Percentiles rank a stretch among this genome's conserved stretches.
Conservation (phyloP, 2,113 vertebrate species). For the Nycticebus coucang region DNA sequence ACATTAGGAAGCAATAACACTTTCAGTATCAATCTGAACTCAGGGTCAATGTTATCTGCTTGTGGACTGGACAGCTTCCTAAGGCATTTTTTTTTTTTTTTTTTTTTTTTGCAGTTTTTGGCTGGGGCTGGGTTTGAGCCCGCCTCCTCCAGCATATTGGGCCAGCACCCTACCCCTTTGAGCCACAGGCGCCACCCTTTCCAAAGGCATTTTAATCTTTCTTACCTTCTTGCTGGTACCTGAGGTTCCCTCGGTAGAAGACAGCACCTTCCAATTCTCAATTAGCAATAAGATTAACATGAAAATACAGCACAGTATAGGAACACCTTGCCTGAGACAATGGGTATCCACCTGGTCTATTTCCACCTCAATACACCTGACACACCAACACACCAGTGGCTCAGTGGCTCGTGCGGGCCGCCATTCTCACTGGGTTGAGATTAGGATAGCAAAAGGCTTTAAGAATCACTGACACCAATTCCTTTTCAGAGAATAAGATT, state of each 20-base stretch:
- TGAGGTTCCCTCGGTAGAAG: background rate
- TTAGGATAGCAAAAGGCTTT: background rate
- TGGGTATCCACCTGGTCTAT: background rate
- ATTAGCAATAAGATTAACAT: background rate
- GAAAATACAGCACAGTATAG: background rate
- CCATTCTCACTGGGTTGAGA: background rate
- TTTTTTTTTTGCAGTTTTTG: too few relatives aligned
- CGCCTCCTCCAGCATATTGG: too few relatives aligned
- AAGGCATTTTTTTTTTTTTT: background rate
- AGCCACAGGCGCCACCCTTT: background rate
- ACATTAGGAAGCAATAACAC: background rate
- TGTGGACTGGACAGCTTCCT: background rate
- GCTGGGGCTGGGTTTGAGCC: too few relatives aligned
- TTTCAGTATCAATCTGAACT: background rate
- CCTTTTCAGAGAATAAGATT: background rate
- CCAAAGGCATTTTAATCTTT: background rate
- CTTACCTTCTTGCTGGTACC: background rate
- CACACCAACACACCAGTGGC: rapidly evolving
- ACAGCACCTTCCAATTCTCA: background rate
- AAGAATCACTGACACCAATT: background rate
- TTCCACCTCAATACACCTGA: background rate
- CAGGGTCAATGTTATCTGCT: background rate
- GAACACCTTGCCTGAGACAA: background rate
- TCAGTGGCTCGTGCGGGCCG: background rate
- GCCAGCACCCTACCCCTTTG: too few relatives aligned